Base-by-base conservation (phyloP, 2,113 vertebrate genomes). In the Bubo blakistoni region DNA sequence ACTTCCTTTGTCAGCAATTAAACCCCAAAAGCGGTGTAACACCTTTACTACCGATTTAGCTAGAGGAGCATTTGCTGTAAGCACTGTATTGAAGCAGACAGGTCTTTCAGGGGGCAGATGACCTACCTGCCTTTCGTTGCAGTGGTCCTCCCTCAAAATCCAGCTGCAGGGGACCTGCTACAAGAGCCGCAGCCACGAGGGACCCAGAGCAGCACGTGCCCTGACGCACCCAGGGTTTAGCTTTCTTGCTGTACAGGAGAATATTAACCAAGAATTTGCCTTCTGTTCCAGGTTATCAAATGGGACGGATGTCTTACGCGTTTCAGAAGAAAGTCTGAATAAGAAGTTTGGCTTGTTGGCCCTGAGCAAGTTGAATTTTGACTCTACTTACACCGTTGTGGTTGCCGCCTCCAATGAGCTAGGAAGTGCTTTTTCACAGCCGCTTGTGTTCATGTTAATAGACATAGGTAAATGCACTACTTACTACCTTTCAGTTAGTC, bases 371-470 rank as follows among this genome's bases (percentile, higher is more conserved):
- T 26, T 92, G 86, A 89, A 42, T 54, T 96, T 67, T 12, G 51
- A 92, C 47, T 97, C 96, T 11, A 97, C 20, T 38, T 98, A 98
- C 91, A 97, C 83, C 30, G 49, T 91, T 59, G 94, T 74, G 77
- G 97, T 98, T 30, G 92, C n/a, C 3, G 97, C 97, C 65, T 70
- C 20, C 61, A 98, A 98, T 2, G 8, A 57, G 5, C 91, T 98
- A 1, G 98, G 98, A 22, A 97, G 30, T 16, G 90, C 93, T 19
- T 89, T 84, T 12, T 98, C 98, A 19, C 71, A 86, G 81, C 93
- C 97, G 0, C 42, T 95, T 3, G 65, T 52, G 7, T 97, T 96
- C 88, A 89, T 0, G 2, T 79, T 97, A 24, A n/a, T 59, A 16
- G 97, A 98, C 88, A 97, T 96, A 54, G 97, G 97, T 98, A 86